Base-by-base conservation (phyloP, 2,113 vertebrate species). In the Geococcyx californianus region DNA sequence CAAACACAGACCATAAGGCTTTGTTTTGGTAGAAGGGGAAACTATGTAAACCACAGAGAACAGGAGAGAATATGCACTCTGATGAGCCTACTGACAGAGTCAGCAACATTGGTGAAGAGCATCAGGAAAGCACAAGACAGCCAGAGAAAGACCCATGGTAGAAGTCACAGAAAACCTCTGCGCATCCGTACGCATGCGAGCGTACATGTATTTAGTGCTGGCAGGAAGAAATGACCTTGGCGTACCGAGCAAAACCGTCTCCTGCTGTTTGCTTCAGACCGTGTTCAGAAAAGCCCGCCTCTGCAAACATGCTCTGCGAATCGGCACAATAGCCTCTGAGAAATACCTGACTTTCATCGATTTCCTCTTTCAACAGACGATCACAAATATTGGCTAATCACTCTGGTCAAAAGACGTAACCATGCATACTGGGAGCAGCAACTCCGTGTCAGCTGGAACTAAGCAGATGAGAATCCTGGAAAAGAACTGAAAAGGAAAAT, bases 121-220 rank as follows among this genome's bases (percentile, higher is more conserved):
- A 59, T 11, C 21, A 42, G 78, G 66, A 83, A 85, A 60, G 70
- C 66, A 79, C 10, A 10, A 92, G 55, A 33, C 45, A 63, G 55
- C 8, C 82, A 85, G 63, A 66, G 70, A 87, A 83, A 64, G 72
- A 81, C 26, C 44, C 36, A 0, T 2, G 4, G 59, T 31, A 18
- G 4, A 45, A 86, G 83, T 17, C 79, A 36, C 51, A 29, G 72
- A 6, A 4, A 66, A 66, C 23, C 45, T 8, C 38, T 0, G 52
- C 1, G 4, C 4, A 3, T 24, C 28, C 10, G 1, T 31, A 64
- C 2, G 6, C 2, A 2, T 31, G 74, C 5, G 0, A n/a, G n/a
- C 6, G 4, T 7, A 2, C 29, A 11, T 3, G 60, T 4, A 3
- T 34, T 51, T 15, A 29, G 67, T 0, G 44, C 67, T 18, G 58